Percentiles rank a stretch among this genome's conserved stretches.
Evolutionary conservation across 2,888 invertebrate genomes (phyloP).

Genomic region (Nemurella pictetii): DNA sequence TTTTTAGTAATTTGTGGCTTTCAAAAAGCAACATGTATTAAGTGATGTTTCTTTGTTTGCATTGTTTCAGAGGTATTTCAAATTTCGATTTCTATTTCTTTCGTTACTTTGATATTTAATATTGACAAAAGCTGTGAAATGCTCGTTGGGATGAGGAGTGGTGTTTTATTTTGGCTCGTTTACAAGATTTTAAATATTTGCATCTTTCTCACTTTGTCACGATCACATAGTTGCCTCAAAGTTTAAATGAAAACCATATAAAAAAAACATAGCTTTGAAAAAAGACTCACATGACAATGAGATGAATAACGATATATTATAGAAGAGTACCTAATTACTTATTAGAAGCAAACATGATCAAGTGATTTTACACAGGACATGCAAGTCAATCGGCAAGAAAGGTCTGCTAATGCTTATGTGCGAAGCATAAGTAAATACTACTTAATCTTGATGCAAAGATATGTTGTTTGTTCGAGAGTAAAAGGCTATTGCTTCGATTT

Average conservation of each 20-base stretch:
- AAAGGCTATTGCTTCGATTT: neutral
- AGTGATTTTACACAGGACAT: slow-evolving; percentile 11
- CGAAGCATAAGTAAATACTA: neutral
- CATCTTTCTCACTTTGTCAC: slow-evolving; percentile 19
- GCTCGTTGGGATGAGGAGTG: slow-evolving; percentile 6
- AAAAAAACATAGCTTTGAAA: slow-evolving; percentile 19
- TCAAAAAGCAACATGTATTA: neutral
- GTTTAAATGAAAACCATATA: neutral
- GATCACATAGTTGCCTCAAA: slow-evolving; percentile 30
- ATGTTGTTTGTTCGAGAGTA: neutral
- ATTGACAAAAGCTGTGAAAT: slow-evolving; percentile 10
- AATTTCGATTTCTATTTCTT: neutral
- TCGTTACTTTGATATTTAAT: slow-evolving; percentile 7
- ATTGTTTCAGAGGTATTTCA: neutral
- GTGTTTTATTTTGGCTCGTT: slow-evolving; percentile 1
- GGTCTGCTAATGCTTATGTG: neutral
- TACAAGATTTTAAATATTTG: neutral
- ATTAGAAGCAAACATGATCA: neutral
- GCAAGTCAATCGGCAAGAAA: neutral
- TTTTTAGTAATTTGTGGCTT: neutral
- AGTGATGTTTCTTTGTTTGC: neutral
- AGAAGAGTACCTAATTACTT: neutral
- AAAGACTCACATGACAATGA: slow-evolving; percentile 17
- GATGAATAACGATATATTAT: neutral
- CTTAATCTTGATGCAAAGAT: neutral